Conservation (phyloP, 2,888 invertebrate genomes). For the Vanessa cardui region DNA sequence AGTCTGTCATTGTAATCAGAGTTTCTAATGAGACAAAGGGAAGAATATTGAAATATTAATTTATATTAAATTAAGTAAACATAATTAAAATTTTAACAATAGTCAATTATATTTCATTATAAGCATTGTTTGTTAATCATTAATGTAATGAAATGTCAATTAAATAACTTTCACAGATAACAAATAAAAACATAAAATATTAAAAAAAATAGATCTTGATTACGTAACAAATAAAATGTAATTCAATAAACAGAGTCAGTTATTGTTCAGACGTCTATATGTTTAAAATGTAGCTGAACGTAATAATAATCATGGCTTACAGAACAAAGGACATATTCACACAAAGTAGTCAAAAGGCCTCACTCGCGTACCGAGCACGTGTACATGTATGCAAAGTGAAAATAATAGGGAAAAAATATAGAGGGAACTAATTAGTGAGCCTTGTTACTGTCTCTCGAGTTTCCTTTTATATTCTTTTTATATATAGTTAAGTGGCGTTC, state of each 20-base stretch:
- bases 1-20: constrained; percentile 25
- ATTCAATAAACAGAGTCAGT: constrained; percentile 14
- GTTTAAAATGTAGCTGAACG: constrained; percentile 37
- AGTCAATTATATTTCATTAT: background rate
- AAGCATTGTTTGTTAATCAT: background rate
- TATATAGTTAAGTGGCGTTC: constrained; percentile 39
- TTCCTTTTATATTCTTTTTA: constrained; percentile 42
- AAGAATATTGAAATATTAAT: constrained; percentile 15
- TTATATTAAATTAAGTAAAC: constrained; percentile 10
- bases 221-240: constrained; percentile 13
- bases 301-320: constrained; percentile 39
- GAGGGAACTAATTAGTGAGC: constrained; percentile 45
- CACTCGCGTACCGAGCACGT: constrained; percentile 27
- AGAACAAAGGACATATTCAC: constrained; percentile 37
- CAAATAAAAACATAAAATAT: no score
- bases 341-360: constrained; percentile 41
- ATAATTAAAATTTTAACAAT: constrained; percentile 5
- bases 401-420: constrained; percentile 42
- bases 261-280: constrained; percentile 27
- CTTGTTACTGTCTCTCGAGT: constrained; percentile 44
- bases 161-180: background rate
- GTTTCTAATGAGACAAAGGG: constrained; percentile 25
- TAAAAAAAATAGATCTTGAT: background rate
- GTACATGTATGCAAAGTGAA: constrained; percentile 36
- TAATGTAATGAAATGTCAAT: background rate